phyloP scores from a whole-genome alignment of 2,888 invertebrate species.

The Dryococelus australis region DNA sequence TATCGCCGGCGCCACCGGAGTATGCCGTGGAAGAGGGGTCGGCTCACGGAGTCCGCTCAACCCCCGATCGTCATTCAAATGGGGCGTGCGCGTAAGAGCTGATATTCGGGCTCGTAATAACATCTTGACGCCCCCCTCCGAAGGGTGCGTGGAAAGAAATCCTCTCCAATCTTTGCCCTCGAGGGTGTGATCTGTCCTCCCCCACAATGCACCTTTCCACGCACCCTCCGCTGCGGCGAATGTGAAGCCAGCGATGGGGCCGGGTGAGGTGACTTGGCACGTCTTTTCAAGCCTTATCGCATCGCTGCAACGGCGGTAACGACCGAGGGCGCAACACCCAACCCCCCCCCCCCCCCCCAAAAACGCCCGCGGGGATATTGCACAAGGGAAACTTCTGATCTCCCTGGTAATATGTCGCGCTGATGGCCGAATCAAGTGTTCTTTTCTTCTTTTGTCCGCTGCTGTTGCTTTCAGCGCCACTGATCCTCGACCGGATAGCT shows the following conservation, averaged over 20 bases:
- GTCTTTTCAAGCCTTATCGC: constrained; percentile 16
- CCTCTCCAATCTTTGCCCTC: constrained; percentile 16
- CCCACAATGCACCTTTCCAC: not conserved
- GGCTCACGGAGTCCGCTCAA: no score
- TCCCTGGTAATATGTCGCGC: not conserved
- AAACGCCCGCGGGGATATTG: not conserved
- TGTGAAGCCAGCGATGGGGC: not conserved
- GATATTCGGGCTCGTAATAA: not conserved
- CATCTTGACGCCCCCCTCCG: not conserved
- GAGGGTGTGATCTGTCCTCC: constrained; percentile 7
- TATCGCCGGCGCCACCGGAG: no score
- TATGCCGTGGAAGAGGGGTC: no score
- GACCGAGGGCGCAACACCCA: not conserved
- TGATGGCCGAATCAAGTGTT: not conserved
- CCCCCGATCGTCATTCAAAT: not conserved
- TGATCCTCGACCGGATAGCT: not conserved
- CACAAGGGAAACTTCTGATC: not conserved
- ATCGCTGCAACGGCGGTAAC: not conserved
- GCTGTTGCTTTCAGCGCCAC: not conserved
- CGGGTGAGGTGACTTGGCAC: not conserved
- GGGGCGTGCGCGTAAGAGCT: not conserved
- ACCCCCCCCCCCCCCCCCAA: no score
- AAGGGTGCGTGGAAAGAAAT: not conserved
- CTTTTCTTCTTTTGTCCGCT: not conserved
- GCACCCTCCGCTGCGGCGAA: no score